Conservation (phyloP, 2,113 vertebrate species). For the Tragulus kanchil region DNA sequence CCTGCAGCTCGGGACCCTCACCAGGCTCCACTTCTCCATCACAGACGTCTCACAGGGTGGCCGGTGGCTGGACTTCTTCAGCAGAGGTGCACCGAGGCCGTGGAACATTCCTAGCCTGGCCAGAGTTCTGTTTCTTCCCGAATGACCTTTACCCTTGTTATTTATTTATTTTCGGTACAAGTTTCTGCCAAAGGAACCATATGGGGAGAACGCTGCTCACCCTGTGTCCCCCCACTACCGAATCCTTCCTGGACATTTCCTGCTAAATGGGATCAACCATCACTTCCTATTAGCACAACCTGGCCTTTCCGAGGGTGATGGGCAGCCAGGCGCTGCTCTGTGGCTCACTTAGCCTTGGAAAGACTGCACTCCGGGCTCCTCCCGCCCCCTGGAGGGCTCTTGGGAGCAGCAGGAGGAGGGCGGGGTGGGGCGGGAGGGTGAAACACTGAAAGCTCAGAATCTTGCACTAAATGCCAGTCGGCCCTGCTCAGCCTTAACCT, state of each 20-base stretch:
- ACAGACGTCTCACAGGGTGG: neutral
- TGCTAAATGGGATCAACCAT: conserved; percentile 85
- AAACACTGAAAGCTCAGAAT: neutral
- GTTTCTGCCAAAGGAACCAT: conserved; percentile 72
- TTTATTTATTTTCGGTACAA: conserved; percentile 57
- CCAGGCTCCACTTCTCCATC: neutral
- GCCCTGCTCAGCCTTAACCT: neutral
- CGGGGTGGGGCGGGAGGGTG: neutral
- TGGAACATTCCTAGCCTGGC: neutral
- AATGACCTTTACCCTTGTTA: conserved; percentile 68
- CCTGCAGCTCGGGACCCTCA: neutral
- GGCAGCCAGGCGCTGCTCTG: conserved; percentile 73
- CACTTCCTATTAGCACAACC: conserved; percentile 88
- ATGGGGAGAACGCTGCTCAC: too few relatives aligned
- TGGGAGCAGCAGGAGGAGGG: neutral
- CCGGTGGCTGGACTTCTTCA: neutral
- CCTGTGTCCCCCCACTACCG: too few relatives aligned
- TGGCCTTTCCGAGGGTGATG: conserved; percentile 82
- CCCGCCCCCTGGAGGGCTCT: neutral
- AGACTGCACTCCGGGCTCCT: conserved; percentile 81
- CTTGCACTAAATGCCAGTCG: neutral
- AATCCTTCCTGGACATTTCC: too few relatives aligned
- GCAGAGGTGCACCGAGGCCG: neutral
- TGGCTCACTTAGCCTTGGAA: conserved; percentile 86
- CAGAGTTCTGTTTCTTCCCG: conserved; percentile 13